A percentile compares a stretch with the other conserved stretches of the same genome.
phyloP scores from a whole-genome alignment of 2,113 vertebrate genomes.

The Chascanopsetta lugubris region DNA sequence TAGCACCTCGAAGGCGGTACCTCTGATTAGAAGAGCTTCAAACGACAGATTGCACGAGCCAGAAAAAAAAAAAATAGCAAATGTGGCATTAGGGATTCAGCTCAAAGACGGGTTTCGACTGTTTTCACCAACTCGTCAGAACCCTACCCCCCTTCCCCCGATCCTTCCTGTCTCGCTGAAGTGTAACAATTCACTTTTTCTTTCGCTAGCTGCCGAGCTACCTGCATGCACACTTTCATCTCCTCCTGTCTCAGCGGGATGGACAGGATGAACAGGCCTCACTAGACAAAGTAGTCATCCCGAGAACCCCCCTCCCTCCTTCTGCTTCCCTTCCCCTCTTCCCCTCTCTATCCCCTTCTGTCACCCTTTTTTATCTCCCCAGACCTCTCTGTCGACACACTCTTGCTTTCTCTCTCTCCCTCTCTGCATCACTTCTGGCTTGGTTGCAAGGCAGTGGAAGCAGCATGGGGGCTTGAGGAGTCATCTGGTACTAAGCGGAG shows the following conservation, averaged over 20 bases:
- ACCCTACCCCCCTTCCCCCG: slow-evolving; percentile 45
- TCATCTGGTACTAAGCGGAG: slow-evolving; percentile 63
- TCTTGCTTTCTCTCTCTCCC: slow-evolving; percentile 22
- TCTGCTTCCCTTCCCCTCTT: neutral
- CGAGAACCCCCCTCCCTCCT: slow-evolving; percentile 1
- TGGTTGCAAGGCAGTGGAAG: slow-evolving; percentile 56
- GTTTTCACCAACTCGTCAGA: slow-evolving; percentile 44
- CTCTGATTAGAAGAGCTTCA: slow-evolving; percentile 52
- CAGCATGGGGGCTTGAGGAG: slow-evolving; percentile 58
- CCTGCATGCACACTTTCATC: slow-evolving; percentile 59
- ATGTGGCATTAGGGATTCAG: slow-evolving; percentile 60
- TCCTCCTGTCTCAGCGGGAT: slow-evolving; percentile 56
- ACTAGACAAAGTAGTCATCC: slow-evolving; percentile 55
- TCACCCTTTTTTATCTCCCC: slow-evolving; percentile 59
- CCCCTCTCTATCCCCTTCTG: slow-evolving; percentile 27
- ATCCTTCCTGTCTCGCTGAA: slow-evolving; percentile 39
- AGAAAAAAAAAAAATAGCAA: slow-evolving; percentile 58
- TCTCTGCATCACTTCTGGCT: slow-evolving; percentile 39
- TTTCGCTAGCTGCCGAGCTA: slow-evolving; percentile 31
- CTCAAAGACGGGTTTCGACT: slow-evolving; percentile 45
- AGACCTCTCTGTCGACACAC: slow-evolving; percentile 36
- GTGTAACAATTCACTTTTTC: slow-evolving; percentile 64
- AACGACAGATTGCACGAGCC: slow-evolving; percentile 32
- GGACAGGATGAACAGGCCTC: slow-evolving; percentile 43
- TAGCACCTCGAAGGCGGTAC: slow-evolving; percentile 45